Conservation (phyloP, 2,888 invertebrate species). For the Diploptera punctata region DNA sequence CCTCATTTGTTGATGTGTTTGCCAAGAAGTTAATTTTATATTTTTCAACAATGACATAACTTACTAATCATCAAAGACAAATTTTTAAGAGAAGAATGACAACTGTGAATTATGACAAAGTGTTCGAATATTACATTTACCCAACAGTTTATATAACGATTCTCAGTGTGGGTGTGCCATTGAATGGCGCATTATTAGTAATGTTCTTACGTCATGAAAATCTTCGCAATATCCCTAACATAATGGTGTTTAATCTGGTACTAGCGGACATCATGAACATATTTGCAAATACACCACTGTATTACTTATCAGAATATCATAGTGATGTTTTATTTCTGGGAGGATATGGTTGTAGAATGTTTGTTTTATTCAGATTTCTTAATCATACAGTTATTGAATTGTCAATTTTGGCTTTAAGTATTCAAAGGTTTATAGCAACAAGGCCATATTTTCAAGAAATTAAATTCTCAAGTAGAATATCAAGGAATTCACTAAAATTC, state of each 20-base stretch:
- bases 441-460: neutral
- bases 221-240: neutral
- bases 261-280: slow-evolving; percentile 2
- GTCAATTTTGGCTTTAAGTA: neutral
- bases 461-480: neutral
- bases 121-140: neutral
- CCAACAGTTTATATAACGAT: neutral
- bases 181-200: neutral
- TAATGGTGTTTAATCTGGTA: slow-evolving; percentile 15
- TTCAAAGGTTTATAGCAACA: neutral
- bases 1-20: too few species aligned
- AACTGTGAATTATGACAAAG: too few species aligned
- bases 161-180: neutral
- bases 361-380: neutral
- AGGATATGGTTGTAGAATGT: neutral
- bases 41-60: too few species aligned
- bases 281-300: neutral
- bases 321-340: neutral
- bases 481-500: neutral
- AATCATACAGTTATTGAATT: neutral
- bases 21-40: too few species aligned
- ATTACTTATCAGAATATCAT: slow-evolving; percentile 6
- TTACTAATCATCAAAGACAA: too few species aligned
- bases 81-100: too few species aligned
- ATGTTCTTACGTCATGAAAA: neutral